Base-by-base conservation (phyloP, 2,888 invertebrate species). In the Drosophila dives region DNA sequence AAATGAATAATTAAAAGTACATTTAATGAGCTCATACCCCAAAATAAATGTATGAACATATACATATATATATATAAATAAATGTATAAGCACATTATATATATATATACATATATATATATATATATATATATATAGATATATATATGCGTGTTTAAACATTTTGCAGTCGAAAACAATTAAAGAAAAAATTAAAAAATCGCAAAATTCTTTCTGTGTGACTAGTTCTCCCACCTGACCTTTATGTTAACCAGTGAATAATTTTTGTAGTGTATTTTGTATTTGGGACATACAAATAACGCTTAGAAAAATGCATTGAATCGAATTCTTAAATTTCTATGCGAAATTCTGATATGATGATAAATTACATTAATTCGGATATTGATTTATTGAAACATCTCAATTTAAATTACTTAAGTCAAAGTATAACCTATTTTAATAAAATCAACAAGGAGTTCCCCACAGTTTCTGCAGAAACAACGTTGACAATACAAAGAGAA, bases 391-490 rank as follows among this genome's bases (percentile, higher is more conserved):
- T 45, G 45, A 12, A 20, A 2, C 15, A 11, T 11, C 29, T 32
- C n/a, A 7, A 26, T n/a, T n/a, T 3, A 11, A 7, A 11, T n/a
- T 29, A 11, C 11, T n/a, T n/a, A 51, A n/a, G 51, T n/a, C 32
- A 33, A 51, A 20, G 0, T 12, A 33, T 3, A 33, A 51, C 49
- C 23, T n/a, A 58, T 48, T 60, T 3, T 29, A 38, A 29, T 29
- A 11, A 23, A 50, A 42, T 32, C 20, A 67, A 51, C 48, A 70
- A 40, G 33, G 11, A n/a, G 17, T 32, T 23, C 45, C 70, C 62
- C 74, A 5, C 49, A 34, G 34, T 69, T 74, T 58, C 17, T 54
- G 48, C 12, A 60, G 29, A 34, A 63, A 23, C 33, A 53, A 29
- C 20, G 65, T 34, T 48, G 54, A 23, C 23, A 33, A 55, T 29